phyloP scores from a whole-genome alignment of 2,113 vertebrate genomes.

The Aphyosemion australe region DNA sequence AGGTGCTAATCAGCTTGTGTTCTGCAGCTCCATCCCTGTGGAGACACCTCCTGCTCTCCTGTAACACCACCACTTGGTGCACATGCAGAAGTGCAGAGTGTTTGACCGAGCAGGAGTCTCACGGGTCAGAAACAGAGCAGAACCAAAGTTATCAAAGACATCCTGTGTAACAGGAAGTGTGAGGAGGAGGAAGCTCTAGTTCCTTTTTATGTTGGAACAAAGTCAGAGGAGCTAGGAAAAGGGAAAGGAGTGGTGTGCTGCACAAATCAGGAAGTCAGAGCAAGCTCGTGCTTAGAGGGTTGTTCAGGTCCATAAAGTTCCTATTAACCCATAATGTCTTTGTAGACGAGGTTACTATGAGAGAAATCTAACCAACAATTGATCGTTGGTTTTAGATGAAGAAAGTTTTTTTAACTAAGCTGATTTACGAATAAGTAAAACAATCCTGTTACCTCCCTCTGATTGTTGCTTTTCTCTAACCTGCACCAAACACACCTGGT shows the following conservation, averaged over 20 bases:
- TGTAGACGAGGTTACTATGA: too few species aligned
- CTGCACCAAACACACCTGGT: too few species aligned
- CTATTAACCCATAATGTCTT: neutral
- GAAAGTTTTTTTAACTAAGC: too few species aligned
- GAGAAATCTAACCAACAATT: too few species aligned
- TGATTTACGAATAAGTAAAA: too few species aligned
- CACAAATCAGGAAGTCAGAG: too few species aligned
- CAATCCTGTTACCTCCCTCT: too few species aligned
- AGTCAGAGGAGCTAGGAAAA: neutral
- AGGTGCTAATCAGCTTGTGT: slow-evolving; percentile 58
- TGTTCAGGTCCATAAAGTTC: too few species aligned
- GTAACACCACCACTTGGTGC: slow-evolving; percentile 60
- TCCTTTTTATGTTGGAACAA: slow-evolving; percentile 8
- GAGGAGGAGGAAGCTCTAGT: neutral
- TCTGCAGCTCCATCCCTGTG: slow-evolving; percentile 39
- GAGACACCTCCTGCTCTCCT: slow-evolving; percentile 36
- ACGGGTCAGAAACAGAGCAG: neutral
- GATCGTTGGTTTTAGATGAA: too few species aligned
- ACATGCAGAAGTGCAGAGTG: slow-evolving; percentile 32
- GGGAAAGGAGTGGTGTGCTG: slow-evolving; percentile 1
- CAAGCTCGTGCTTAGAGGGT: too few species aligned
- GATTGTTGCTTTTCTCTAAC: too few species aligned
- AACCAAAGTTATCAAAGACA: slow-evolving; percentile 37
- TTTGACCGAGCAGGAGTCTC: neutral
- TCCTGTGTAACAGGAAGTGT: slow-evolving; percentile 21